Conservation (phyloP, 2,888 invertebrate genomes). For the Drosophila imparisetae region DNA sequence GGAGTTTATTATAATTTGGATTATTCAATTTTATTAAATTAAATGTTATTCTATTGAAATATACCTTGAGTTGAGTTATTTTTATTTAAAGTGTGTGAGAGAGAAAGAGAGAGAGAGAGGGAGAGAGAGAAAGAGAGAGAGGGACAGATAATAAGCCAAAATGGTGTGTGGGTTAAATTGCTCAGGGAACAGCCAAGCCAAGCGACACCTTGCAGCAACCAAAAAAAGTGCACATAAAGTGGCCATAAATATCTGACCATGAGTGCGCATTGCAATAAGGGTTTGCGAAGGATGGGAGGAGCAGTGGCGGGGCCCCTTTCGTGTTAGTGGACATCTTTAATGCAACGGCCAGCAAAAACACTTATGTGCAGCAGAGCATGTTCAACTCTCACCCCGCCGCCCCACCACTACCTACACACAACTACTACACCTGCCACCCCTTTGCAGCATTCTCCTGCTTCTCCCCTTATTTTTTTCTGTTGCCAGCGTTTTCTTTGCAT, state of each 20-base stretch:
- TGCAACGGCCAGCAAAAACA: conserved; percentile 63
- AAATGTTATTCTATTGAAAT: not conserved
- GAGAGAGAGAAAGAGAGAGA: not conserved
- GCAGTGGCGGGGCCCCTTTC: not conserved
- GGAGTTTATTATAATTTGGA: not conserved
- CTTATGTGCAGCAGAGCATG: conserved; percentile 60
- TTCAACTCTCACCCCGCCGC: conserved; percentile 19
- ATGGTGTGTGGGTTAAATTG: conserved; percentile 39
- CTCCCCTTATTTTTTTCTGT: conserved; percentile 3
- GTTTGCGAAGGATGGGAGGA: not conserved
- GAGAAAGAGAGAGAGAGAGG: not conserved
- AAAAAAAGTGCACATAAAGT: conserved; percentile 38
- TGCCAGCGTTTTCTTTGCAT: conserved; percentile 65
- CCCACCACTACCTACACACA: not conserved
- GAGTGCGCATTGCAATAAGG: conserved; percentile 4
- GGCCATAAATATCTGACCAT: conserved; percentile 29
- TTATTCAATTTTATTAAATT: not conserved
- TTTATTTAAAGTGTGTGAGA: not conserved
- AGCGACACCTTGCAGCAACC: conserved; percentile 54
- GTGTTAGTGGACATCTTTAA: conserved; percentile 37
- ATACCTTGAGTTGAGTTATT: not conserved
- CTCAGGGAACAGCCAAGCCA: conserved; percentile 52
- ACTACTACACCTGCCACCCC: not conserved
- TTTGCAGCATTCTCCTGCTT: conserved; percentile 11
- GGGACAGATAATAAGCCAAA: conserved; percentile 4